Conservation (phyloP, 2,113 vertebrate genomes). For the Rhizomys pruinosus region DNA sequence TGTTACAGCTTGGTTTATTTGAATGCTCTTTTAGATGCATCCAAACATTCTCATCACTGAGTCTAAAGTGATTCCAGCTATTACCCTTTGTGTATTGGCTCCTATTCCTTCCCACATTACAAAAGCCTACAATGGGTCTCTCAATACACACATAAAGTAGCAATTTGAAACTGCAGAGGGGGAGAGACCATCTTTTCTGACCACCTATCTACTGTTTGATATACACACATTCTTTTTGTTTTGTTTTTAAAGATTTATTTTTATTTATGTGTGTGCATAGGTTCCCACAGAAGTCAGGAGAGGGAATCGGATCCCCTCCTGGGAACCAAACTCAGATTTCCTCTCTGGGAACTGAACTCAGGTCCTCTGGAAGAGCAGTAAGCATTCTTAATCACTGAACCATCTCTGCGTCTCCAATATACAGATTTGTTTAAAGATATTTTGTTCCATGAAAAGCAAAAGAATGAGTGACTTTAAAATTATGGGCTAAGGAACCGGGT, state of each 20-base stretch:
- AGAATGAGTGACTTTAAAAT: not conserved
- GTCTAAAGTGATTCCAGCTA: not conserved
- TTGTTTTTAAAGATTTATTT: no score
- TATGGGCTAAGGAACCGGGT: not conserved
- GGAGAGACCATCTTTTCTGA: not conserved
- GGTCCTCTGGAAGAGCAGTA: no score
- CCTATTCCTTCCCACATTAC: not conserved
- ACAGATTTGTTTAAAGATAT: not conserved
- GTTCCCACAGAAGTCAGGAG: no score
- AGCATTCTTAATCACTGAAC: no score
- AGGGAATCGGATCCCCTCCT: no score
- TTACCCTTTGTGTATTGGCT: not conserved
- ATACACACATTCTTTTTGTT: no score
- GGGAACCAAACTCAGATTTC: no score
- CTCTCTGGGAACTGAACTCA: no score
- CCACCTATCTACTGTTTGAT: not conserved
- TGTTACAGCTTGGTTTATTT: not conserved
- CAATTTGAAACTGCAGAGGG: not conserved
- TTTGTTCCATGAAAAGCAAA: not conserved
- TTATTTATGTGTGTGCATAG: no score
- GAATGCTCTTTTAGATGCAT: not conserved
- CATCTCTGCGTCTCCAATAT: no score
- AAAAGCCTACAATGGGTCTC: constrained; percentile 3
- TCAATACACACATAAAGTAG: not conserved
- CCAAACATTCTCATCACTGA: not conserved